Conservation (phyloP, 2,113 vertebrate genomes). For the Myotis brandtii region DNA sequence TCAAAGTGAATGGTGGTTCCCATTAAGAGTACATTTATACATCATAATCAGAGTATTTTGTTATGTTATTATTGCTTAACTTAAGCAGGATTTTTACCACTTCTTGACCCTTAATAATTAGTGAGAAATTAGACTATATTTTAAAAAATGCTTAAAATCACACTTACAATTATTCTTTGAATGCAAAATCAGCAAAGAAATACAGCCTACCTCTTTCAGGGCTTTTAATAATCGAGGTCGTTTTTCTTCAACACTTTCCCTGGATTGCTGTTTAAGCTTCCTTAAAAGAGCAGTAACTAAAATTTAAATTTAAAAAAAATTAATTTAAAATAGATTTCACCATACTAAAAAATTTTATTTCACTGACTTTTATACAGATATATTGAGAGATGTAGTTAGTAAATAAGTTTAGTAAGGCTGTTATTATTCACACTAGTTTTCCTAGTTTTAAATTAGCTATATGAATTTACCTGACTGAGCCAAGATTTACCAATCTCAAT, state of each 20-base stretch:
- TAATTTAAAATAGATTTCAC: constrained; percentile 30
- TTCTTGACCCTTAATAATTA: constrained; percentile 18
- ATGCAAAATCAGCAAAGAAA: constrained; percentile 25
- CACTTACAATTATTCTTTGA: not conserved
- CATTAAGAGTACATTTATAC: not conserved
- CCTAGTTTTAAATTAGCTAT: not conserved
- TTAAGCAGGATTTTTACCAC: constrained; percentile 14
- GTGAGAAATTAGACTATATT: not conserved
- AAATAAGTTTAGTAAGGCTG: not conserved
- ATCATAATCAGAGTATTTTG: not conserved
- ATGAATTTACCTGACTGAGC: not conserved
- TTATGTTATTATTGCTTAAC: constrained; percentile 6
- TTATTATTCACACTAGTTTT: constrained; percentile 13
- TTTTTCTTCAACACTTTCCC: constrained; percentile 99
- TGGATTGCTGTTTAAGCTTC: constrained; percentile 98
- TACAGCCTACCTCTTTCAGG: constrained; percentile 93
- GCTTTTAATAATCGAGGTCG: constrained; percentile 97
- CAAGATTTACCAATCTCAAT: not conserved
- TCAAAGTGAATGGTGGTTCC: constrained; percentile 37
- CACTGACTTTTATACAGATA: not conserved
- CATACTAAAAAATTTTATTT: not conserved
- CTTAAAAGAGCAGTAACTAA: constrained; percentile 97
- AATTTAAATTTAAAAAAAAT: constrained; percentile 50
- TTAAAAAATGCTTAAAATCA: constrained; percentile 10
- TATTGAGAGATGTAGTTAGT: not conserved